Conservation (phyloP, 2,888 invertebrate genomes). For the Helleia helle region DNA sequence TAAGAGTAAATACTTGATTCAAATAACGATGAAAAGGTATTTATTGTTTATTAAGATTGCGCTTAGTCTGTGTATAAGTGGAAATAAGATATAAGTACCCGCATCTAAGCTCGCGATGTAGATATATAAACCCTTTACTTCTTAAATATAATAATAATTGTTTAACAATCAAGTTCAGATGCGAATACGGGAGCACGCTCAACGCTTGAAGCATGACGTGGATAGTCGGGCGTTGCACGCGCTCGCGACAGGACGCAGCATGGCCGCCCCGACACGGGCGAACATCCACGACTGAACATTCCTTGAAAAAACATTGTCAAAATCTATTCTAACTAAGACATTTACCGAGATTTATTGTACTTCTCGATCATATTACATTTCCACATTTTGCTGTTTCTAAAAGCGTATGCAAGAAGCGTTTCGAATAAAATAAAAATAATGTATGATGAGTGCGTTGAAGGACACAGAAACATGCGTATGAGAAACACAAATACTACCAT, state of each 20-base stretch:
- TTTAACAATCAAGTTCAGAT: not conserved
- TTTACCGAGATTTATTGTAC: constrained; percentile 35
- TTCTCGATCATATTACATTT: constrained; percentile 28
- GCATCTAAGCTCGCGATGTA: constrained; percentile 22
- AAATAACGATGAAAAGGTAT: too few species aligned
- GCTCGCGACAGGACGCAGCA: constrained; percentile 22
- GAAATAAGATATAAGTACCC: constrained; percentile 14
- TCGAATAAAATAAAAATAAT: constrained; percentile 34
- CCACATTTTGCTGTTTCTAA: constrained; percentile 55
- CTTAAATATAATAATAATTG: too few species aligned
- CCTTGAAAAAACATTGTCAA: constrained; percentile 45
- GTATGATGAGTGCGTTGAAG: constrained; percentile 68
- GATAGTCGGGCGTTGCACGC: constrained; percentile 17
- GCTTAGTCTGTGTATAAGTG: constrained; percentile 16
- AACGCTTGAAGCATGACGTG: too few species aligned
- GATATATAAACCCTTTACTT: too few species aligned
- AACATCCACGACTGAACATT: constrained; percentile 57
- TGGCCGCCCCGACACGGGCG: constrained; percentile 33
- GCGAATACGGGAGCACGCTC: not conserved
- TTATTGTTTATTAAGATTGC: too few species aligned
- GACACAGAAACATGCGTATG: constrained; percentile 57
- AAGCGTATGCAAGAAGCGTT: constrained; percentile 43
- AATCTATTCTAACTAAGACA: constrained; percentile 30
- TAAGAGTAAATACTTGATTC: too few species aligned
- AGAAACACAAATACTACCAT: constrained; percentile 28